Percentiles rank a stretch among this genome's conserved stretches.
Evolutionary conservation across 2,888 invertebrate genomes (phyloP).

Genomic region (Chymomyza caudatula): DNA sequence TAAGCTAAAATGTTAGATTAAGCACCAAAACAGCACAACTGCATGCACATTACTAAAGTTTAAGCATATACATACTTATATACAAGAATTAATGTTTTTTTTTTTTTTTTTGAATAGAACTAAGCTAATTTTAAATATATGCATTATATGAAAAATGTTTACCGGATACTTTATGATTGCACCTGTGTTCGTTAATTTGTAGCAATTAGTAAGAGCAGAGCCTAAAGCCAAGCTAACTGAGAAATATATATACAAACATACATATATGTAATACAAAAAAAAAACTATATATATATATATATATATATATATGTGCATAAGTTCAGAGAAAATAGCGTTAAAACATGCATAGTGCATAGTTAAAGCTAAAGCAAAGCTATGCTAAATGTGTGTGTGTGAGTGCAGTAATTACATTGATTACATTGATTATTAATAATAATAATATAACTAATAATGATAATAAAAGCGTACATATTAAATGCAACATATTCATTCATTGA

Average conservation of each 20-base stretch:
- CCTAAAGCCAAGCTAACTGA: conserved; percentile 24
- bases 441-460: conserved; percentile 46
- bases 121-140: conserved; percentile 9
- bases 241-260: conserved; percentile 19
- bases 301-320: background rate
- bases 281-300: conserved; percentile 3
- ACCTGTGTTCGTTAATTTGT: conserved; percentile 72
- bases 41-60: background rate
- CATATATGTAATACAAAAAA: conserved; percentile 34
- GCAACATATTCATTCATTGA: conserved; percentile 52
- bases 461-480: conserved; percentile 60
- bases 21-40: conserved; percentile 9
- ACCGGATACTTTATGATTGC: conserved; percentile 70
- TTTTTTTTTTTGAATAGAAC: conserved; percentile 6
- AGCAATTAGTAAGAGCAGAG: conserved; percentile 33
- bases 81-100: background rate
- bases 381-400: conserved; percentile 7
- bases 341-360: background rate
- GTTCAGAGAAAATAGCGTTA: background rate
- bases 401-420: background rate
- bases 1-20: conserved; percentile 1
- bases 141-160: conserved; percentile 44
- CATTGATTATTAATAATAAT: conserved; percentile 22
- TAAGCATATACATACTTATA: background rate
- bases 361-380: background rate